phyloP scores from a whole-genome alignment of 2,888 invertebrate species.

The Alsophila aescularia region DNA sequence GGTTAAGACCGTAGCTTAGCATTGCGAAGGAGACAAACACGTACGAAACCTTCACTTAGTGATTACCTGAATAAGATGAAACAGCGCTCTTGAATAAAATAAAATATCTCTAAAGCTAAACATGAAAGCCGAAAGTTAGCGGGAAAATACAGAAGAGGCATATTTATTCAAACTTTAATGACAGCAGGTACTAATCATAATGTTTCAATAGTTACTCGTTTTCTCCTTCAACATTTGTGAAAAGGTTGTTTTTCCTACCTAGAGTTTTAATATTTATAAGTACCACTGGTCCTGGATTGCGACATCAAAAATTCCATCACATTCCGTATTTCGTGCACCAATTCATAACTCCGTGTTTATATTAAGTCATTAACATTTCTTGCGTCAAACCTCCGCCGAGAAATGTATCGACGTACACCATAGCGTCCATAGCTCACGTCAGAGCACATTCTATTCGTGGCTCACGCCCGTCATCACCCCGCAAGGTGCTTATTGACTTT shows the following conservation, averaged over 20 bases:
- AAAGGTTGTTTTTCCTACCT: not conserved
- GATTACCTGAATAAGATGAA: slow-evolving; percentile 53
- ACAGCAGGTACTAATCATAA: not conserved
- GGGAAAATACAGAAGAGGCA: not conserved
- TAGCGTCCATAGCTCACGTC: slow-evolving; percentile 62
- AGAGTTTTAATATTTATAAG: not conserved
- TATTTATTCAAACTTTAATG: not conserved
- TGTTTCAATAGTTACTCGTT: not conserved
- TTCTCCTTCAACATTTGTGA: not conserved
- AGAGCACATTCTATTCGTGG: slow-evolving; percentile 66
- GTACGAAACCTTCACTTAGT: slow-evolving; percentile 40
- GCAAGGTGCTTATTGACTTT: slow-evolving; percentile 61
- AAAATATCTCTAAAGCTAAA: slow-evolving; percentile 33
- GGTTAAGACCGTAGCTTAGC: slow-evolving; percentile 12
- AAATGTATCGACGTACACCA: slow-evolving; percentile 55
- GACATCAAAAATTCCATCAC: slow-evolving; percentile 32
- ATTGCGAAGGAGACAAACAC: slow-evolving; percentile 48
- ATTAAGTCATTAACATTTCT: slow-evolving; percentile 67
- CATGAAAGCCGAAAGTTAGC: slow-evolving; percentile 1
- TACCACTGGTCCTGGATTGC: slow-evolving; percentile 7
- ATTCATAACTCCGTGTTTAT: slow-evolving; percentile 49
- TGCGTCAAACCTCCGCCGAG: slow-evolving; percentile 67
- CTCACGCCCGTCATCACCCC: slow-evolving; percentile 58
- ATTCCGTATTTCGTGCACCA: slow-evolving; percentile 35
- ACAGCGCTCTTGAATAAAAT: slow-evolving; percentile 50